Base-by-base conservation (phyloP, 2,888 invertebrate species). In the Masnerella sp. region DNA sequence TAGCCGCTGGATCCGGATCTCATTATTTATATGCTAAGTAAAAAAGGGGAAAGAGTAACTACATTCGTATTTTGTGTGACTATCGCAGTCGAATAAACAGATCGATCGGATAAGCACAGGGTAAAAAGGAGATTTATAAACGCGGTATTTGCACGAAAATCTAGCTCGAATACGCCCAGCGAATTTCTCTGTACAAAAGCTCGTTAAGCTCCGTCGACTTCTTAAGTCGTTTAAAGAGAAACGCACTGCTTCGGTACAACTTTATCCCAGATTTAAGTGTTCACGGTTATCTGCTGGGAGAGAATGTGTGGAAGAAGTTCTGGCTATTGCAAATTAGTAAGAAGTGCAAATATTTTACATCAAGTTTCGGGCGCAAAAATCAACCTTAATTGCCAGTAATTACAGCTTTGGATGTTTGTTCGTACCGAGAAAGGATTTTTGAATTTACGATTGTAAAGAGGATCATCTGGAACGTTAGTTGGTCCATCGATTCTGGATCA, bases 211-310 rank as follows among this genome's bases (percentile, higher is more conserved):
- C 45, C 74, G 65, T 68, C 59, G 74, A 69, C 56, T 69, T 74
- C 74, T 69, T 74, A 69, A 74, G 69, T 69, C 59, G 74, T 69
- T 74, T 68, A 74, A 69, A 59, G 64, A 65, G 59, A 69, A 69
- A 69, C 65, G 58, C 59, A 71, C 74, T 61, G 36, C 72, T 72
- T 72, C 36, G 49, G 69, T 64, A 59, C 59, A 74, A 59, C 74
- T 74, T 69, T 74, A 74, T 74, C 64, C 59, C 12, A 64, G 69
- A 69, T 74, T 74, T 59, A 69, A 59, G 69, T 69, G 74, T 74
- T 69, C 59, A 45, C 54, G 51, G 49, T 69, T 59, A 54, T 69
- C 58, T 54, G 51, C 15, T 54, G 32, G 64, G 49, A 38, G 12
- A 18, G 40, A 69, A 69, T 49, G 52, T 65, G 74, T 54, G 69